Evolutionary conservation across 2,113 vertebrate species (phyloP), one percentile per base, ranked within the genome.

Genomic region (cat (Felis catus)): DNA sequence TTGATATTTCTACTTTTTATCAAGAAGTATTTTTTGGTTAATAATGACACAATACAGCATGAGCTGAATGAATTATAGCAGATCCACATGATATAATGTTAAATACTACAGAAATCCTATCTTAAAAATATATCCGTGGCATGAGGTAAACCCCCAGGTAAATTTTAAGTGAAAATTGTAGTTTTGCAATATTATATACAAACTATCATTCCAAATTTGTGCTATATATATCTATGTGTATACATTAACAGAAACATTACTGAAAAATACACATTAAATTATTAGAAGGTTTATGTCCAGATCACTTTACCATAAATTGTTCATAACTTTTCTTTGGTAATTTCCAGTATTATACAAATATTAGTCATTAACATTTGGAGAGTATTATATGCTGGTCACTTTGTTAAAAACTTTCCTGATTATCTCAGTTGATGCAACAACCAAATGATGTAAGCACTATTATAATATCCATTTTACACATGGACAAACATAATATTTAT

Each of bases 281-380:
- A 70, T 58, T 87, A 86, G 9, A 86, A 16, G n/a, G 10, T 65
- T 39, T 45, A 82, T 68, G 33, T 15, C 19, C 58, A 71, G 33
- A 39, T 58, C 51, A 70, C 31, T 29, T 66, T 71, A 76, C 11
- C 68, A 63, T 73, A n/a, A 70, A 87, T 65, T 39, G 12, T 51
- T 90, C 65, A 5, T 48, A 48, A 29, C 51, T 68, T 39, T 66
- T 39, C 6, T 65, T 58, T 21, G 7, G 14, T 96, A 11, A 9
- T 87, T 70, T 96, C 82, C 51, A 82, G 33, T 82, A 94, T 83
- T 65, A 92, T 48, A 78, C 83, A 93, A 71, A 53, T 71, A 53
- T 73, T 70, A 71, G 36, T 45, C 5, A 41, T 68, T 95, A 45
- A 84, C 7, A 63, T n/a, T 83, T 91, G 45, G 39, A 58, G 31